Conservation (phyloP, 2,113 vertebrate genomes). For the Centrocercus urophasianus region DNA sequence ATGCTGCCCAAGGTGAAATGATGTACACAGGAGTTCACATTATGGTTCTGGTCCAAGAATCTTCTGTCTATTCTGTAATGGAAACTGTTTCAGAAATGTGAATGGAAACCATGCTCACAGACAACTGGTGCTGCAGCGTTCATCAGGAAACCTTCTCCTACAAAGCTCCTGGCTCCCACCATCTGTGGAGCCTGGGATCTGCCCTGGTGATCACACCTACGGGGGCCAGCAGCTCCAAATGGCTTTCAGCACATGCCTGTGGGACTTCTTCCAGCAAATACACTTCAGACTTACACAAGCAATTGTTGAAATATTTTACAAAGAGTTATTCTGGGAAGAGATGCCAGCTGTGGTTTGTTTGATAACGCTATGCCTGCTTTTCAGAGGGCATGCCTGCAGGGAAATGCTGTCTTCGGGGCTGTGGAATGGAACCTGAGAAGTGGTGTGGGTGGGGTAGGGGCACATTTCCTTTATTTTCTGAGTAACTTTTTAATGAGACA, state of each 20-base stretch:
- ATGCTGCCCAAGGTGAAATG: neutral
- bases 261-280: conserved; percentile 7
- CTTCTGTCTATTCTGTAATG: neutral
- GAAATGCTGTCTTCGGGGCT: neutral
- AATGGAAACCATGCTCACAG: neutral
- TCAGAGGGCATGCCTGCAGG: neutral
- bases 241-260: neutral
- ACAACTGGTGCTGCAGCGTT: neutral
- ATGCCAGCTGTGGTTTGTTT: neutral
- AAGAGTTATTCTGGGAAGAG: neutral
- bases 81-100: neutral
- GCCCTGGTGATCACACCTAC: neutral
- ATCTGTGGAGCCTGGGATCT: neutral
- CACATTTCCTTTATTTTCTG: neutral
- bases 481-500: neutral
- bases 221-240: neutral
- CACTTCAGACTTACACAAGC: neutral
- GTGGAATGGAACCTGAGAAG: neutral
- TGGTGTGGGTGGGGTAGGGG: neutral
- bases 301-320: neutral
- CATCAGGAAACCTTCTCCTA: neutral
- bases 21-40: neutral
- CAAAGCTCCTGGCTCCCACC: neutral
- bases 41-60: neutral
- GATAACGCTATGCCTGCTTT: neutral